Evolutionary conservation across 2,888 invertebrate species (phyloP), one percentile per base, ranked within the genome.

Genomic region (Rhagium mordax): DNA sequence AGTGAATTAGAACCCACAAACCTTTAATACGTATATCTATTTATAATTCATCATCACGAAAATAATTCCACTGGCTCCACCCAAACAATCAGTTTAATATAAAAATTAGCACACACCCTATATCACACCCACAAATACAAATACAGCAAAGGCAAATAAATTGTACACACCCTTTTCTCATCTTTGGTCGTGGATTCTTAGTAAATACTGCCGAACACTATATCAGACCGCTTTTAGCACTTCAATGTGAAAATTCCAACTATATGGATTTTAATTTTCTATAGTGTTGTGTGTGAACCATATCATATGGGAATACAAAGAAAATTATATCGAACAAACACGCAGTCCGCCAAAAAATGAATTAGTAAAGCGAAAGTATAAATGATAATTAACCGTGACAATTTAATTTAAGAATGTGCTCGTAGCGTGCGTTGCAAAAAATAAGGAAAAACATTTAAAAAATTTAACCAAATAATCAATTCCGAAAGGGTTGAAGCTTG

Each of bases 291-390:
- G 69, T 72, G 76, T 68, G 76, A 72, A 77, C 47, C 67, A 48
- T 62, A 71, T 71, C 72, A 74, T 70, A 70, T 73, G 74, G 74
- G 75, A 60, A 69, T 74, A 62, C 33, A 66, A 70, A 47, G 65
- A 41, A 61, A 68, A 62, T 71, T 67, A 68, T 77, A 79, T 79
- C 78, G 78, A 79, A 70, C 75, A 74, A 79, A 79, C 79, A 72
- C 77, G 75, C 73, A 75, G 47, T 65, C 61, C 27, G 66, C 59
- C 64, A 64, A 70, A 74, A 67, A 64, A 74, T 16, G 16, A 59
- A 69, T 74, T 74, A 74, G 68, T 71, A 48, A 57, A 41, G 41
- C 53, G 47, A 71, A 64, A 61, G 47, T 71, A 62, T 72, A 64
- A 27, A 24, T 64, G 55, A 64, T 48, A 47, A 60, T 13, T 59